phyloP scores from a whole-genome alignment of 2,113 vertebrate species.

The Melozone crissalis region DNA sequence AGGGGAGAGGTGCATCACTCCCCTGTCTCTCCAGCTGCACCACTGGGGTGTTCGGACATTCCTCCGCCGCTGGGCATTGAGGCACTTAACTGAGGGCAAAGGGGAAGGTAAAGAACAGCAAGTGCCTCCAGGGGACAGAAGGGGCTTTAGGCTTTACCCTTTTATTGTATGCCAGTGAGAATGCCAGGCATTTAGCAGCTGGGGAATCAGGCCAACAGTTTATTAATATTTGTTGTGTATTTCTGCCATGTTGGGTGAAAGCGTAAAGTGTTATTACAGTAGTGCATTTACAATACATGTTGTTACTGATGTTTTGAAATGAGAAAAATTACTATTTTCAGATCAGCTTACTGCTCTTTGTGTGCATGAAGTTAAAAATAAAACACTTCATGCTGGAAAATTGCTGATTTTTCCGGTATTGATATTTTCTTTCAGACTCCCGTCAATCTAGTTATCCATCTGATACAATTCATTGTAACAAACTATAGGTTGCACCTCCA shows the following conservation, averaged over 20 bases:
- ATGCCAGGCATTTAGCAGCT: neutral
- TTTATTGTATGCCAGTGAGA: neutral
- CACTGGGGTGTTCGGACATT: accelerated
- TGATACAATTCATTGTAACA: neutral
- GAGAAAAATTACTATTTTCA: neutral
- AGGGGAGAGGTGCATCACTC: neutral
- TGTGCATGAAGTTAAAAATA: neutral
- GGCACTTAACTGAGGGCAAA: neutral
- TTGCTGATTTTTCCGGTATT: neutral
- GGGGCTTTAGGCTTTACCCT: neutral
- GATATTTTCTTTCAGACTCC: neutral
- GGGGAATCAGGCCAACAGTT: neutral
- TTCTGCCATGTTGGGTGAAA: neutral
- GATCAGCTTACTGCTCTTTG: neutral
- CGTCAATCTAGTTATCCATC: neutral
- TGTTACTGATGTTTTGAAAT: neutral
- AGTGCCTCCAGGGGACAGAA: neutral
- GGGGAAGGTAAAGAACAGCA: neutral
- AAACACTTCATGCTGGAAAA: neutral
- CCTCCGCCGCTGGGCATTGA: neutral
- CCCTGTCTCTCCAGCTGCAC: neutral
- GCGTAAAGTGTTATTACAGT: neutral
- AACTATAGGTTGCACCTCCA: neutral
- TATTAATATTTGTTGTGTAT: neutral
- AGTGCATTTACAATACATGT: neutral